A percentile compares a stretch with the other conserved stretches of the same genome.
phyloP scores from a whole-genome alignment of 2,888 invertebrate species.

The Lycia hirtaria region DNA sequence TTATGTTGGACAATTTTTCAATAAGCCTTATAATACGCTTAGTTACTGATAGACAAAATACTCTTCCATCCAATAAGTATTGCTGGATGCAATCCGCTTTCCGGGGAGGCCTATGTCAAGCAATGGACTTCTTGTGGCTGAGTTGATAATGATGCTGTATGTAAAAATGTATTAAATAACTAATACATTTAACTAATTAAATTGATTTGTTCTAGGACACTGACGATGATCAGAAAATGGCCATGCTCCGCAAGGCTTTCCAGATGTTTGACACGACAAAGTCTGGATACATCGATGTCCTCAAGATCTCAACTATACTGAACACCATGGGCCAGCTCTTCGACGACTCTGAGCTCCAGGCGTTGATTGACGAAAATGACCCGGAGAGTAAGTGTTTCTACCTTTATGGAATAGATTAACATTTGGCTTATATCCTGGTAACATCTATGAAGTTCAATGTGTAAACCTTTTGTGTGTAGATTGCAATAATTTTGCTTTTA shows the following conservation, averaged over 20 bases:
- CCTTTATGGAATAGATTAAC: no score
- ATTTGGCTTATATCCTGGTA: no score
- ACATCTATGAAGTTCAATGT: no score
- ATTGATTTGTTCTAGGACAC: slow-evolving; percentile 63
- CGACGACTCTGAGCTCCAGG: slow-evolving; percentile 95
- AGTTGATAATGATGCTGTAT: no score
- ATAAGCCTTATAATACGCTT: not conserved
- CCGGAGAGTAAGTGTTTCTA: slow-evolving; percentile 88
- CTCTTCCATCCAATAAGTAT: no score
- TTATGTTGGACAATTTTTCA: not conserved
- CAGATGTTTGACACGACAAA: slow-evolving; percentile 98
- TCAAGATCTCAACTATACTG: slow-evolving; percentile 95
- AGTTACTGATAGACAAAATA: no score
- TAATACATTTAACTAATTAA: not conserved
- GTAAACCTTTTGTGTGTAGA: no score
- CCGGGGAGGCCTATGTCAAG: no score
- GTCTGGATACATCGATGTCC: slow-evolving; percentile 95
- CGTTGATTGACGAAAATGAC: slow-evolving; percentile 96
- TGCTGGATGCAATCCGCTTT: no score
- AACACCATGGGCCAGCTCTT: slow-evolving; percentile 98
- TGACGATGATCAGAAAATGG: slow-evolving; percentile 92
- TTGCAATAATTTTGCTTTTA: no score
- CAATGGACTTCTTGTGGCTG: no score
- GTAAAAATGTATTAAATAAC: no score
- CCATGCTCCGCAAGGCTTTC: slow-evolving; percentile 97